Conservation (phyloP, 35 echinoderm and acorn worm species). For the Lytechinus pictus region DNA sequence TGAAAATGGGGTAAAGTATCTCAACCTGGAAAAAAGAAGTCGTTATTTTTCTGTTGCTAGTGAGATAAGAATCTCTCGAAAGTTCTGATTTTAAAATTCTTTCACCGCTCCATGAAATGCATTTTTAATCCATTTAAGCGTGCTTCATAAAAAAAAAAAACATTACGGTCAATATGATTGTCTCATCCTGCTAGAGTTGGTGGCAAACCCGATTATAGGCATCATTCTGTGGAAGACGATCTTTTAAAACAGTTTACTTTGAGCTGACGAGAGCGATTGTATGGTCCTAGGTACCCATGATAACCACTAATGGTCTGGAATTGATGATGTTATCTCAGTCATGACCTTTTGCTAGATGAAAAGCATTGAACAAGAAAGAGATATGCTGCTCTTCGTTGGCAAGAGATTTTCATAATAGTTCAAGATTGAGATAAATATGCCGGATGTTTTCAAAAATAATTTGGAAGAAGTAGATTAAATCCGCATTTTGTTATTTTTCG, state of each 20-base stretch:
- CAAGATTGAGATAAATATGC: not conserved
- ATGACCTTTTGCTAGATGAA: not conserved
- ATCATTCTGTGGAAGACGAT: not conserved
- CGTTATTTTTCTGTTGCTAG: not conserved
- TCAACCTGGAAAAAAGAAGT: not conserved
- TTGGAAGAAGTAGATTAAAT: not conserved
- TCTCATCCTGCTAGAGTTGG: not conserved
- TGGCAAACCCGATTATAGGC: not conserved
- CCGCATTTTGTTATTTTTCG: not conserved
- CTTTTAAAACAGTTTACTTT: not conserved
- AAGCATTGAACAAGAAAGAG: not conserved
- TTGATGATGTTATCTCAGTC: constrained; percentile 12
- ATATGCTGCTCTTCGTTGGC: not conserved
- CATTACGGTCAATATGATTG: not conserved
- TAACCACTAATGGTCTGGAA: not conserved
- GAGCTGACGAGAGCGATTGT: not conserved
- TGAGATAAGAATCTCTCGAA: not conserved
- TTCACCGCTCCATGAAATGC: not conserved
- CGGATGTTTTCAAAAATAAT: not conserved
- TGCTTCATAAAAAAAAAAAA: not conserved
- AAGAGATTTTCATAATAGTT: not conserved
- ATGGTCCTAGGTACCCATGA: not conserved
- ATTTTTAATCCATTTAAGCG: not conserved
- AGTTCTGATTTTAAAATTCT: not conserved
- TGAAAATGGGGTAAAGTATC: too few relatives aligned